phyloP scores from a whole-genome alignment of 2,888 invertebrate species.

The Raillietiella orientalis region DNA sequence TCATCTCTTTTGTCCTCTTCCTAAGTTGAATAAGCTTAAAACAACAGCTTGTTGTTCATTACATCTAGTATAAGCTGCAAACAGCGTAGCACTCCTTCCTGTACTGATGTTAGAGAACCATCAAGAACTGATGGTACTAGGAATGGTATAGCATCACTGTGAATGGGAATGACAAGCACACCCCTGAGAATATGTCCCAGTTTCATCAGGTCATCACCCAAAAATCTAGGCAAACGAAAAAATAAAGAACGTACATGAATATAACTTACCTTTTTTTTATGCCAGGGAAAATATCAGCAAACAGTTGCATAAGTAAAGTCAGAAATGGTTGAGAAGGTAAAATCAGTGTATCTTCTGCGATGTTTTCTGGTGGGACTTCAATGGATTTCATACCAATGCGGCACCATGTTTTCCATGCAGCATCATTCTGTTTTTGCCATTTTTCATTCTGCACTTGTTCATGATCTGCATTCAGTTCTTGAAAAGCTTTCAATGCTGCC shows the following conservation, averaged over 20 bases:
- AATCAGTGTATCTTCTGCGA: constrained; percentile 23
- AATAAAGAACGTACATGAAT: constrained; percentile 5
- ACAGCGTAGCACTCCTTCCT: constrained; percentile 51
- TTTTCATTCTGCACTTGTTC: too few species aligned
- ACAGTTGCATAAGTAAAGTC: constrained; percentile 75
- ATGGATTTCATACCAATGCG: constrained; percentile 52
- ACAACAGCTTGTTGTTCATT: too few species aligned
- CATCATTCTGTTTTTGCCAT: too few species aligned
- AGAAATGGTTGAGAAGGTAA: constrained; percentile 76
- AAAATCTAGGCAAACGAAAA: constrained; percentile 16
- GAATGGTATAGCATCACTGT: constrained; percentile 42
- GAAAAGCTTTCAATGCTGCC: constrained; percentile 82
- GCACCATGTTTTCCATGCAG: constrained; percentile 23
- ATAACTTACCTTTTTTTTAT: constrained; percentile 31
- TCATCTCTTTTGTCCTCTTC: too few species aligned
- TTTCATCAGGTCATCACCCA: constrained; percentile 35
- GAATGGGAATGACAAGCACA: constrained; percentile 43
- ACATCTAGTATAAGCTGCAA: constrained; percentile 63
- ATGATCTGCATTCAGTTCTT: too few species aligned
- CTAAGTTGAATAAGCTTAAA: too few species aligned
- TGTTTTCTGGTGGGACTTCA: constrained; percentile 19
- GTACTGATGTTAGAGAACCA: constrained; percentile 41
- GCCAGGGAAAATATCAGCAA: constrained; percentile 73
- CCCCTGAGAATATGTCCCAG: constrained; percentile 41
- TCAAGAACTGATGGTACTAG: constrained; percentile 47